Base-by-base conservation (phyloP, 1,140 invertebrate genomes). In the Hydropsyche tenuis region DNA sequence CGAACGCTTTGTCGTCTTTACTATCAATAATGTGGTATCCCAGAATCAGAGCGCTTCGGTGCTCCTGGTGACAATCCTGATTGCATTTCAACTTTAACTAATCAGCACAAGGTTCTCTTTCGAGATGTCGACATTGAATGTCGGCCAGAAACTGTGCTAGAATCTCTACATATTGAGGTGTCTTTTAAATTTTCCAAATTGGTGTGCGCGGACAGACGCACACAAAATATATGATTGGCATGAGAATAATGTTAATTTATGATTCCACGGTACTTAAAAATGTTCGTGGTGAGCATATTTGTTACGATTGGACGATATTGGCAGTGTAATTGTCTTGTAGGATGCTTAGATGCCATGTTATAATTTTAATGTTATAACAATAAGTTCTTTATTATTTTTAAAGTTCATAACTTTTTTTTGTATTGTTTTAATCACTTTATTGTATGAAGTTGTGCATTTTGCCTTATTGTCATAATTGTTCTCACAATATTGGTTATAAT, bases 271-370 rank as follows among this genome's bases (percentile, higher is more conserved):
- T 68, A 68, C 65, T 68, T 48, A 68, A 66, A n/a, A 45, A 18
- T 66, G 23, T 12, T 37, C 12, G 27, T n/a, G 42, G 20, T 66
- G 16, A 30, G 18, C 14, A 14, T 68, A n/a, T 7, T 68, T 68
- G 45, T 68, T 25, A 25, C n/a, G 45, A 25, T 18, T 48, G 43
- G 65, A 25, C 27, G 1, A 16, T 56, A 12, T 56, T n/a, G 51
- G 11, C 48, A 56, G 22, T 46, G 11, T 22, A 7, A 56, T 70
- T 70, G 68, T 48, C 11, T 69, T 51, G 23, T 64, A 30, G 45
- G 25, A 70, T 46, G 27, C 14, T 46, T 56, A 56, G 68, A 70
- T 70, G 68, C 68, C 68, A 70, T 70, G 68, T 70, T 70, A 70
- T 56, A 56, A 70, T 70, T 68, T 68, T 22, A 68, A 68, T 43